phyloP scores from a whole-genome alignment of 2,113 vertebrate species.

The Dunckerocampus dactyliophorus region DNA sequence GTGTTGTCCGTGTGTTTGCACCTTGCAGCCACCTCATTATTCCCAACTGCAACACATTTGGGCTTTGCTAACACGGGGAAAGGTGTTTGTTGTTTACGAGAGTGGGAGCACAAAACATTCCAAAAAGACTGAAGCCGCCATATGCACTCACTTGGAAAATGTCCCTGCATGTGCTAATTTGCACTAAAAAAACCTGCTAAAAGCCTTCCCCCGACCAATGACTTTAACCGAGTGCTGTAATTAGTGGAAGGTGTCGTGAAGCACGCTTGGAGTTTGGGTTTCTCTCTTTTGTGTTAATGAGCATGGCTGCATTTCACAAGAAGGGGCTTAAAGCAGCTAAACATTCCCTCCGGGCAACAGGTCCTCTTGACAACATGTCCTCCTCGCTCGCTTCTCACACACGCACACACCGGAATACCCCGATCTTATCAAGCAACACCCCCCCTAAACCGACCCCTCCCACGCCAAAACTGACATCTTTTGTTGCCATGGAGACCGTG shows the following conservation, averaged over 20 bases:
- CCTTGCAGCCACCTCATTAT: constrained; percentile 34
- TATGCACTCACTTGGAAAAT: constrained; percentile 49
- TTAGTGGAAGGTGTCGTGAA: constrained; percentile 17
- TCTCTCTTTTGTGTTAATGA: constrained; percentile 18
- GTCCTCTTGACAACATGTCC: constrained; percentile 18
- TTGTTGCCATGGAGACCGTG: constrained; percentile 75
- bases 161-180: constrained; percentile 36
- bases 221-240: constrained; percentile 33
- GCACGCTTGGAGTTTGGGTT: constrained; percentile 17
- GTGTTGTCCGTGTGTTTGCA: neutral
- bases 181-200: constrained; percentile 23
- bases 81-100: constrained; percentile 32
- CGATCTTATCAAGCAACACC: constrained; percentile 25
- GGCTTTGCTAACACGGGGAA: constrained; percentile 15
- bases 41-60: constrained; percentile 47
- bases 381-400: neutral
- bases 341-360: constrained; percentile 44
- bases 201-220: constrained; percentile 23
- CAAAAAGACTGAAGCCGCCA: constrained; percentile 32
- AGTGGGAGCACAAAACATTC: constrained; percentile 16
- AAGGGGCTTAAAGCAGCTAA: constrained; percentile 9
- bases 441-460: neutral
- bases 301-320: constrained; percentile 8
- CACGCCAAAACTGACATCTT: constrained; percentile 60
- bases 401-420: constrained; percentile 39